Evolutionary conservation across 2,797 vertebrate genomes (phyloP), one percentile per base, ranked within the genome.

Genomic region (Girardinus metallicus): DNA sequence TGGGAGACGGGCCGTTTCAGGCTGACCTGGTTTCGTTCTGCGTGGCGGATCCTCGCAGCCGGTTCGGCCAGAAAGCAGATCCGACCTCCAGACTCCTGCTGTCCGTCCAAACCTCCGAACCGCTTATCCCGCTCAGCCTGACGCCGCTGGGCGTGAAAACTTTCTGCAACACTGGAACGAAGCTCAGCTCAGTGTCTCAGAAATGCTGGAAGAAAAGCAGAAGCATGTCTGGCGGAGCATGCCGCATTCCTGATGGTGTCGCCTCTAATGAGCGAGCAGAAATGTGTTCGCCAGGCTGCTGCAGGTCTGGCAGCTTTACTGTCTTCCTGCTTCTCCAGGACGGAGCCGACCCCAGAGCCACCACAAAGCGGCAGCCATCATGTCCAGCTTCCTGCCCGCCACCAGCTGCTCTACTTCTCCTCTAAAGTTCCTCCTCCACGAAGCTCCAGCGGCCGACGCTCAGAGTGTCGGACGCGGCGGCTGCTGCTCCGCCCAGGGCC

Each of bases 281-380:
- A 82, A 86, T 85, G 86, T 81, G 83, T 77, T 84, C 83, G 72
- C 88, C 46, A 70, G 85, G 83, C 84, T 39, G 83, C 68, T 86
- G 81, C 86, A 88, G 81, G 13, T 21, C 74, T 47, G 57, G 31
- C 29, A 68, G 51, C 43, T 71, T 66, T 60, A 77, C 49, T 29
- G 8, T 62, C 34, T 51, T 10, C 82, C 57, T 76, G 64, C 73
- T 72, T 87, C 88, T 83, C 55, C 85, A 80, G 85, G 85, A 90
- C 62, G 62, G 9, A 29, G 49, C 81, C 84, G 80, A 84, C 88
- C 88, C 72, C 83, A 83, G 83, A 71, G 44, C 72, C 55, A n/a
- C 78, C 2, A 78, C 71, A 51, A 74, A 44, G 60, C 83, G 72
- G 44, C 70, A 41, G 31, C 57, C 83, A 46, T 18, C 16, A 72